Percentiles rank a stretch among this genome's conserved stretches.
These are phyloP conservation scores for Microctonus aethiopoides DNA, from an alignment of 2,888 invertebrate genomes.

Conservation along the genomic window DNA sequence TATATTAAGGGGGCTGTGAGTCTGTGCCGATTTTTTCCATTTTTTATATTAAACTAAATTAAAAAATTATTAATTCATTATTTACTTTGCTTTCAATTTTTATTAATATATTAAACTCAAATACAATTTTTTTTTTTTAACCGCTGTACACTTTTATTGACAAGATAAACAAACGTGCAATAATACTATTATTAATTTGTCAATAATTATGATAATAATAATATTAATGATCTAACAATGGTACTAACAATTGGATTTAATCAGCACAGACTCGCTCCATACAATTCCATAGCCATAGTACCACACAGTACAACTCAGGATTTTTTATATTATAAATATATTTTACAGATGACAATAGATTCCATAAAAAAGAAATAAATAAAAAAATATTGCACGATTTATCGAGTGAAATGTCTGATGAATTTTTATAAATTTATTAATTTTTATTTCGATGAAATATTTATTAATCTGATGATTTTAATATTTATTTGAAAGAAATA, in stretches of 20 bases:
- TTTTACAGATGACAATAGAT: constrained; percentile 68
- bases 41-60: constrained; percentile 9
- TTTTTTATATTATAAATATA: constrained; percentile 65
- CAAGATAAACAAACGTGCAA: neutral
- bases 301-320: constrained; percentile 68
- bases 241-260: constrained; percentile 16
- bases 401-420: neutral
- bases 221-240: neutral
- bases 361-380: too few species aligned
- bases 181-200: too few species aligned
- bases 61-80: constrained; percentile 4
- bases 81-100: constrained; percentile 16
- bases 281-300: constrained; percentile 67
- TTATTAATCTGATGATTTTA: neutral
- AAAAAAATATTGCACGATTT: constrained; percentile 44
- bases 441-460: too few species aligned
- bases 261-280: constrained; percentile 50
- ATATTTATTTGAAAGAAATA: neutral
- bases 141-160: neutral
- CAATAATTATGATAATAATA: neutral
- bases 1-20: constrained; percentile 44
- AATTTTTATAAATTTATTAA: neutral
- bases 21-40: constrained; percentile 36
- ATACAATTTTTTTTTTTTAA: neutral
- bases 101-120: neutral